Percentiles rank a stretch among this genome's conserved stretches.
phyloP scores from a whole-genome alignment of 2,888 invertebrate genomes.

The Colostygia pectinataria region DNA sequence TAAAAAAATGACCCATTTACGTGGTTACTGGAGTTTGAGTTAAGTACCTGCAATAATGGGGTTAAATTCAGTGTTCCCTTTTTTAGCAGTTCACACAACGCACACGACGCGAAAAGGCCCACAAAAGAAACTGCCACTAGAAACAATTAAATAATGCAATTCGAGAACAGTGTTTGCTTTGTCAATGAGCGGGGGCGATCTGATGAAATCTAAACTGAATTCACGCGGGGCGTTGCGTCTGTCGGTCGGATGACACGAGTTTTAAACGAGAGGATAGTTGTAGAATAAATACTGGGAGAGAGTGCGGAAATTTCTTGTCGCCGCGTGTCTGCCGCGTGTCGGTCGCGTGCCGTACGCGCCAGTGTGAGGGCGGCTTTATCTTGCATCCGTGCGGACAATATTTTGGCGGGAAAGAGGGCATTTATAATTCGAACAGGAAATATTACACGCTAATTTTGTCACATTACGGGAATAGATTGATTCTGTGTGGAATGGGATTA shows the following conservation, averaged over 20 bases:
- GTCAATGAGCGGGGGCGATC: slow-evolving; percentile 49
- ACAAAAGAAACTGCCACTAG: slow-evolving; percentile 38
- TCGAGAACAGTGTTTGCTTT: slow-evolving; percentile 68
- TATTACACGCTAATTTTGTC: slow-evolving; percentile 82
- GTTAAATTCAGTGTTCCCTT: neutral
- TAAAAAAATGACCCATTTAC: no score
- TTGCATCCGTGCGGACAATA: slow-evolving; percentile 42
- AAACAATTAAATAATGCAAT: slow-evolving; percentile 79
- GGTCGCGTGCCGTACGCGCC: slow-evolving; percentile 52
- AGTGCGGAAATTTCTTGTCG: slow-evolving; percentile 46
- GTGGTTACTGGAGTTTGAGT: no score
- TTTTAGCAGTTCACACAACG: neutral
- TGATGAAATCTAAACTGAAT: slow-evolving; percentile 78
- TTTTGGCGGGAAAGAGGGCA: slow-evolving; percentile 62
- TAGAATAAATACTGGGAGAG: slow-evolving; percentile 71
- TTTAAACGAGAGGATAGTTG: slow-evolving; percentile 73
- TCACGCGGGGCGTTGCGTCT: slow-evolving; percentile 59
- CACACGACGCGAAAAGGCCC: slow-evolving; percentile 13
- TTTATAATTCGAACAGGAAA: slow-evolving; percentile 78
- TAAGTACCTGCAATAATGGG: neutral
- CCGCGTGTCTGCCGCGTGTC: slow-evolving; percentile 54
- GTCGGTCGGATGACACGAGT: slow-evolving; percentile 65
- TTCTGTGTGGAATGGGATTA: slow-evolving; percentile 61
- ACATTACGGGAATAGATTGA: slow-evolving; percentile 73
- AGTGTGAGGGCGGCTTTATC: slow-evolving; percentile 37